These are phyloP conservation scores for Cromileptes altivelis DNA, from an alignment of 2,113 vertebrate species.

Conservation along the genomic window DNA sequence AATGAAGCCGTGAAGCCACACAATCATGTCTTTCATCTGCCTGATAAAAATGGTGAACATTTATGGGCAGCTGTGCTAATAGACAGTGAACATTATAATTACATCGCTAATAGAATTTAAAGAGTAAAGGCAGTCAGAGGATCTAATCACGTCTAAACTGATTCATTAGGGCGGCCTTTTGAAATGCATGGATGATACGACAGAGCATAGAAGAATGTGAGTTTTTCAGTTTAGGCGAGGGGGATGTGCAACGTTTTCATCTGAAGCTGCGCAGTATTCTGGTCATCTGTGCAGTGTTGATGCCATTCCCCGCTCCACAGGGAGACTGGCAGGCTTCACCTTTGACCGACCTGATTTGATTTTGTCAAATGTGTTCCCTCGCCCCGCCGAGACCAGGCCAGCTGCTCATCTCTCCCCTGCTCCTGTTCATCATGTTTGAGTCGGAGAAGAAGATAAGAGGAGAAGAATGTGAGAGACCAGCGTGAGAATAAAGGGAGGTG, in stretches of 20 bases:
- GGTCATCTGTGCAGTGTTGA: conserved; percentile 46
- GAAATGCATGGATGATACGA: conserved; percentile 28
- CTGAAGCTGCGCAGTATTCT: conserved; percentile 30
- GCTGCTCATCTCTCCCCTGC: conserved; percentile 64
- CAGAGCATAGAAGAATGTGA: background rate
- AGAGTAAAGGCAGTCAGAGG: conserved; percentile 27
- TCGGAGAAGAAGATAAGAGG: conserved; percentile 54
- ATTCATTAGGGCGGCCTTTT: conserved; percentile 46
- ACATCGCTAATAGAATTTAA: conserved; percentile 28
- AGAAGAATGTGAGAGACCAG: conserved; percentile 42
- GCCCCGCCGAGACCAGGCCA: conserved; percentile 54
- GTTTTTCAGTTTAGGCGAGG: conserved; percentile 15
- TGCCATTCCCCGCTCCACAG: conserved; percentile 32
- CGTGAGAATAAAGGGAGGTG: conserved; percentile 40
- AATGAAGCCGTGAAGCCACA: conserved; percentile 9
- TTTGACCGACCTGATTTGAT: conserved; percentile 82
- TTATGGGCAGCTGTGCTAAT: conserved; percentile 45
- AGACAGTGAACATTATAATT: conserved; percentile 40
- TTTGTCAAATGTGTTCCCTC: conserved; percentile 74
- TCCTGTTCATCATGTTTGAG: conserved; percentile 67
- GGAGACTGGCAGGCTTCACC: conserved; percentile 60
- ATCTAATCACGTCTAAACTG: conserved; percentile 60
- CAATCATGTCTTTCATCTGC: conserved; percentile 31
- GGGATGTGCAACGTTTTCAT: conserved; percentile 29
- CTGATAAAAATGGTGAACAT: conserved; percentile 41